phyloP scores from a whole-genome alignment of 2,797 vertebrate species.

The Typhlichthys subterraneus region DNA sequence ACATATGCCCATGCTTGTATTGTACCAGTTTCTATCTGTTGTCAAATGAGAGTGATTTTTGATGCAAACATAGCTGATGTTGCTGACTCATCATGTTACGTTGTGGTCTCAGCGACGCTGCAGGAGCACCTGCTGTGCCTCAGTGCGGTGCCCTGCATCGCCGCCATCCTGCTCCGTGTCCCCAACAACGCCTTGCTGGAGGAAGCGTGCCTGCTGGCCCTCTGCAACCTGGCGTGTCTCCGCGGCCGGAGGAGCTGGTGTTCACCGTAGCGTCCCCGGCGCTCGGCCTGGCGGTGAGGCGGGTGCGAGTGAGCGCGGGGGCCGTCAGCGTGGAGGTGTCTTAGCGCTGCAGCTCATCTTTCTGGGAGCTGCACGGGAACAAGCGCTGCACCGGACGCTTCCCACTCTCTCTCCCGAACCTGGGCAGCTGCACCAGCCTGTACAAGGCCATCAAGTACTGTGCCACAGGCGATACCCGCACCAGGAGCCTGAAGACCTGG shows the following conservation, averaged over 20 bases:
- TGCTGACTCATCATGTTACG: not conserved
- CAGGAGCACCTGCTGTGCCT: conserved; percentile 81
- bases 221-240: conserved; percentile 77
- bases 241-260: conserved; percentile 58
- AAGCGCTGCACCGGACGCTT: conserved; percentile 36
- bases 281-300: conserved; percentile 65
- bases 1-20: too few species aligned
- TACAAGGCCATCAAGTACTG: conserved; percentile 65
- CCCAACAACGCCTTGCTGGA: conserved; percentile 76
- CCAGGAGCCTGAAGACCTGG: conserved; percentile 62
- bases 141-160: conserved; percentile 81
- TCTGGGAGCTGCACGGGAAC: conserved; percentile 65
- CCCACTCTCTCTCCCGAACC: conserved; percentile 25
- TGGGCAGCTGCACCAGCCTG: conserved; percentile 55
- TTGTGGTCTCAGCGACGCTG: conserved; percentile 69
- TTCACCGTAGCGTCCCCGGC: conserved; percentile 59
- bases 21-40: too few species aligned
- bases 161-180: conserved; percentile 79
- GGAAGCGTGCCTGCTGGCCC: conserved; percentile 80
- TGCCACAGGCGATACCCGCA: conserved; percentile 47
- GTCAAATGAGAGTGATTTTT: too few species aligned
- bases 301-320: conserved; percentile 68
- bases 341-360: conserved; percentile 70
- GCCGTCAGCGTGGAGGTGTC: conserved; percentile 71
- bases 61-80: too few species aligned